phyloP scores from a whole-genome alignment of 2,888 invertebrate genomes.

The Lydus trimaculatus region DNA sequence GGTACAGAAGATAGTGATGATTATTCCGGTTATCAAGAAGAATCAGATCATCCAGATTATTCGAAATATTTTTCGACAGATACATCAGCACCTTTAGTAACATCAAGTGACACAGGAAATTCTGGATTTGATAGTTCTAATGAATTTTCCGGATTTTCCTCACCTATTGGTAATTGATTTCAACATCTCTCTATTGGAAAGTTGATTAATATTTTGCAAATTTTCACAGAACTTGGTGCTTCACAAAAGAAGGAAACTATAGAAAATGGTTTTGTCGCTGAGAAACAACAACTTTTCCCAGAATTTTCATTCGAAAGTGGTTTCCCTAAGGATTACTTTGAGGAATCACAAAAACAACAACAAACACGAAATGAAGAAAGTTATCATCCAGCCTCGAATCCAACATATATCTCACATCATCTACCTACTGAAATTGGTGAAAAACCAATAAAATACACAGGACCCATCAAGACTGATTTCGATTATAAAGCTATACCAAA shows the following conservation, averaged over 20 bases:
- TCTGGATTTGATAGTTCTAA: conserved; percentile 60
- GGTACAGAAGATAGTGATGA: conserved; percentile 46
- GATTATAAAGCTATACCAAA: conserved; percentile 23
- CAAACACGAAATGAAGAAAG: conserved; percentile 33
- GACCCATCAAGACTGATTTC: conserved; percentile 2
- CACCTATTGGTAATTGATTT: conserved; percentile 37
- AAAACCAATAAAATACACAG: conserved; percentile 15
- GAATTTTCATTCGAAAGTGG: conserved; percentile 22
- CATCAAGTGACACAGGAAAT: conserved; percentile 21
- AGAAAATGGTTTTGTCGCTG: conserved; percentile 44
- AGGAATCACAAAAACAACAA: conserved; percentile 48
- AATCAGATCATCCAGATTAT: conserved; percentile 50
- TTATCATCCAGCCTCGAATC: conserved; percentile 45
- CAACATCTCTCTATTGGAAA: conserved; percentile 11
- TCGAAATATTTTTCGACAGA: conserved; percentile 54
- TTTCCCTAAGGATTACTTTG: conserved; percentile 57
- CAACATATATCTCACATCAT: conserved; percentile 52
- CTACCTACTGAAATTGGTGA: conserved; percentile 35
- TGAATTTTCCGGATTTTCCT: conserved; percentile 66
- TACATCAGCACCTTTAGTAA: conserved; percentile 36
- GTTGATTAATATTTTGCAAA: conserved; percentile 11
- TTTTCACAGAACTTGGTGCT: conserved; percentile 31
- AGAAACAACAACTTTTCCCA: conserved; percentile 24
- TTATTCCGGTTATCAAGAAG: conserved; percentile 40
- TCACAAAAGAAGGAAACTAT: conserved; percentile 21